Evolutionary conservation across 2,797 vertebrate species (phyloP), one percentile per base, ranked within the genome.

Genomic region (Neopelma chrysocephalum): DNA sequence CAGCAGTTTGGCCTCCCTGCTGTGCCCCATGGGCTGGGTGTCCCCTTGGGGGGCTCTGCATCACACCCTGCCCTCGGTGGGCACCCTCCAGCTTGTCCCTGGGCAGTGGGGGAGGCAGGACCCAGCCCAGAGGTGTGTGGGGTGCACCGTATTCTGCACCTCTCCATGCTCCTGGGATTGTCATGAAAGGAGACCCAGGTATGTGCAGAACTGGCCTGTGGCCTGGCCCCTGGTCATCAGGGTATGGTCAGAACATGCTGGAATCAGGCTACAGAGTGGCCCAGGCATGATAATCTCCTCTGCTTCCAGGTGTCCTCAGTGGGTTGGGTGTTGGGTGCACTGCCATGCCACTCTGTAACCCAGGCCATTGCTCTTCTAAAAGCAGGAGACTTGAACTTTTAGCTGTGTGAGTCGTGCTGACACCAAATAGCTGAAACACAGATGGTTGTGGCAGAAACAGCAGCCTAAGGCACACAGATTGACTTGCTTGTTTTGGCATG

Each of bases 111-210:
- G 32, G 25, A 10, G 12, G 6, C 2, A 1, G 21, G 47, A 40
- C 22, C 42, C 80, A 57, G 61, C 3, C 0, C 32, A 31, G 66
- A 34, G 77, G 40, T 7, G 1, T 43, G 29, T 57, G 84, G 54
- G 26, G 8, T 64, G 40, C 70, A 27, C 43, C 6, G 0, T 5
- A 2, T 40, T 78, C 53, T 56, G 75, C 53, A 6, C 15, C 8
- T 58, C 17, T n/a, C 36, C 0, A 0, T 34, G 31, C 26, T 75
- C 11, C 29, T 62, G 65, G 47, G 51, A 11, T 45, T n/a, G 56
- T 70, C 73, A 8, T 12, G 53, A n/a, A n/a, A 51, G 70, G 27
- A 45, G 31, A 4, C 12, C 77, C n/a, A 8, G 53, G 8, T 13
- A 6, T 0, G 3, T 48, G 72, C 31, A 68, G 4, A 34, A 7